phyloP scores from a whole-genome alignment of 2,113 vertebrate species.

The Sylvietta virens region DNA sequence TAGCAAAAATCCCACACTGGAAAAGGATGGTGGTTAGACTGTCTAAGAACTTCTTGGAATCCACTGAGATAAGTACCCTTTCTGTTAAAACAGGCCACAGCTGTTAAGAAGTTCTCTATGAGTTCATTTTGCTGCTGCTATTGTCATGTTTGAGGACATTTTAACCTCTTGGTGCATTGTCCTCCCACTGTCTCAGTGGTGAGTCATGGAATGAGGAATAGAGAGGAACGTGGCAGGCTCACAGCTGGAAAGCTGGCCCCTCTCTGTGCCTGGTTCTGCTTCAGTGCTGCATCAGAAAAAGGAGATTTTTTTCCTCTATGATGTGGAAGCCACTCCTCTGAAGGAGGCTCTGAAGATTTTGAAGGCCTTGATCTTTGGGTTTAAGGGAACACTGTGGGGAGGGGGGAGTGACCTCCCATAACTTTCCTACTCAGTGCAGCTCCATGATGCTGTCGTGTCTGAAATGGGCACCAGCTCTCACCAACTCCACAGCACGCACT shows the following conservation, averaged over 20 bases:
- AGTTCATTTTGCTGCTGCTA: neutral
- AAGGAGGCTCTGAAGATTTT: neutral
- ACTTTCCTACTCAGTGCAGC: neutral
- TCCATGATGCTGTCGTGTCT: neutral
- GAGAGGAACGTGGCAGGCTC: neutral
- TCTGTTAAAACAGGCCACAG: neutral
- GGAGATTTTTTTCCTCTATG: neutral
- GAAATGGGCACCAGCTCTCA: neutral
- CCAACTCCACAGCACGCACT: neutral
- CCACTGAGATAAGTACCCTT: neutral
- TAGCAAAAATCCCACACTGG: neutral
- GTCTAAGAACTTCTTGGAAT: neutral
- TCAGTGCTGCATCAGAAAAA: neutral
- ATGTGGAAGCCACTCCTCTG: neutral
- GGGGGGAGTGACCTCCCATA: neutral
- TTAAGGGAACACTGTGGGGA: neutral
- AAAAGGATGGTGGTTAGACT: neutral
- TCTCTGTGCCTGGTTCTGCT: neutral
- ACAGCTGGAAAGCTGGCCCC: neutral
- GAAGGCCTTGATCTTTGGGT: neutral
- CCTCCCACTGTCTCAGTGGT: neutral
- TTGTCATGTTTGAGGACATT: neutral
- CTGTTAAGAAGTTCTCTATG: neutral
- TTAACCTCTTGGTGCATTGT: neutral
- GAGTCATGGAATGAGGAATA: neutral